Base-by-base conservation (phyloP, 2,113 vertebrate species). In the Gavialis gangeticus region DNA sequence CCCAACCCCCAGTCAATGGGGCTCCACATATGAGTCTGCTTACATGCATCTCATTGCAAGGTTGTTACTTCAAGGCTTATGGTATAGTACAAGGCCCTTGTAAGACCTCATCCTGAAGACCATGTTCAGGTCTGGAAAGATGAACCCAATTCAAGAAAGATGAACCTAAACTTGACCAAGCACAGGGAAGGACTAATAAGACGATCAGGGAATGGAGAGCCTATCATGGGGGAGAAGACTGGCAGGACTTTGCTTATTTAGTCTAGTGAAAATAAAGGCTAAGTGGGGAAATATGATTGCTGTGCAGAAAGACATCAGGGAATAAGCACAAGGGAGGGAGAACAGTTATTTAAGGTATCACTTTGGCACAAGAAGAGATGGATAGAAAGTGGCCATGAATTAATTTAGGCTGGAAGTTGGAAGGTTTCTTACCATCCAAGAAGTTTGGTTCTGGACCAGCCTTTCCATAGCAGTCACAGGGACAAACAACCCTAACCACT, bases 301-400 rank as follows among this genome's bases (percentile, higher is more conserved):
- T 95, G 93, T 85, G 56, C 89, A 62, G 76, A 71, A 34, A 1
- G 79, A 76, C 90, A 90, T 18, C 71, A 30, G 59, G 90, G 82
- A 82, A 93, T 95, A 90, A 90, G 94, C 82, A 88, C 2, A 34
- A 92, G 91, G 73, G 82, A 92, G 81, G 73, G 85, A 76, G 91
- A 96, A 95, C 58, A 5, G 59, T 73, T 71, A 15, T n/a, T 95
- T 34, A 34, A 90, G 84, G 79, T 87, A 80, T 80, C 90, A 66
- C 94, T 87, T 75, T 90, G 89, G 84, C 90, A 85, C 94, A 94
- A 95, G 94, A 46, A 46, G 7, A 46, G 46, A 46, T 46, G 46
- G 92, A 92, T 89, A 96, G 5, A 34, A 69, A 63, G 46, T 77
- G 82, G 37, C 62, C 91, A 60, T 79, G 93, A 93, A 96, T 91